Evolutionary conservation across 2,888 invertebrate species (phyloP).

Genomic region (Archips crataeganus): DNA sequence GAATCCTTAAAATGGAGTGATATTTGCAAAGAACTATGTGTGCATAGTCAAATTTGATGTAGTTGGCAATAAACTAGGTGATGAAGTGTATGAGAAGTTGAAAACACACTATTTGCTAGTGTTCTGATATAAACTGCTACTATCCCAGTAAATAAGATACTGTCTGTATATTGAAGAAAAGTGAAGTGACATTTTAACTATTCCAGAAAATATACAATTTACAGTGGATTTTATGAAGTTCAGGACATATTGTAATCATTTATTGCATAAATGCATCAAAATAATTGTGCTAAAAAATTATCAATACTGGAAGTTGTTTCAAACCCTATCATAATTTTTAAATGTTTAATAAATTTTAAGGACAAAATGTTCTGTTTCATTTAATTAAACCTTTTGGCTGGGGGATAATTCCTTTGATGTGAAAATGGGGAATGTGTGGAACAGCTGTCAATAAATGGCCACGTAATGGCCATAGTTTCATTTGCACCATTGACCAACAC

Average conservation of each 20-base stretch:
- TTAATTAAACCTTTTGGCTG: not conserved
- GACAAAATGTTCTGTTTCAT: not conserved
- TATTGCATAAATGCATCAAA: not conserved
- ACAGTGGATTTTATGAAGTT: not conserved
- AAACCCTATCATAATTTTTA: not conserved
- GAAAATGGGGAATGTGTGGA: too few species aligned
- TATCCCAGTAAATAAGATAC: not conserved
- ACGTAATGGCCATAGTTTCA: too few species aligned
- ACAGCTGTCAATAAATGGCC: too few species aligned
- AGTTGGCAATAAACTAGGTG: not conserved
- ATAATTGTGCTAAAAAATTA: not conserved
- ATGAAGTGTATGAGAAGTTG: not conserved
- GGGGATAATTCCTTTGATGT: too few species aligned
- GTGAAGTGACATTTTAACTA: conserved; percentile 16
- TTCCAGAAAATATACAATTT: not conserved
- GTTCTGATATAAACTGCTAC: not conserved
- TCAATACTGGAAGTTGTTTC: not conserved
- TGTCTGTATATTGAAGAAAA: not conserved
- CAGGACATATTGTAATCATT: not conserved
- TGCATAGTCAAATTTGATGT: conserved; percentile 43
- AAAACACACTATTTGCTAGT: not conserved
- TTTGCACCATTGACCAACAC: too few species aligned
- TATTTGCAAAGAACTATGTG: conserved; percentile 31
- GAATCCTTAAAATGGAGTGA: conserved; percentile 21
- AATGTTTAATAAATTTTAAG: not conserved